Conservation (phyloP, 2,888 invertebrate species). For the Rugalucina vietnamica region DNA sequence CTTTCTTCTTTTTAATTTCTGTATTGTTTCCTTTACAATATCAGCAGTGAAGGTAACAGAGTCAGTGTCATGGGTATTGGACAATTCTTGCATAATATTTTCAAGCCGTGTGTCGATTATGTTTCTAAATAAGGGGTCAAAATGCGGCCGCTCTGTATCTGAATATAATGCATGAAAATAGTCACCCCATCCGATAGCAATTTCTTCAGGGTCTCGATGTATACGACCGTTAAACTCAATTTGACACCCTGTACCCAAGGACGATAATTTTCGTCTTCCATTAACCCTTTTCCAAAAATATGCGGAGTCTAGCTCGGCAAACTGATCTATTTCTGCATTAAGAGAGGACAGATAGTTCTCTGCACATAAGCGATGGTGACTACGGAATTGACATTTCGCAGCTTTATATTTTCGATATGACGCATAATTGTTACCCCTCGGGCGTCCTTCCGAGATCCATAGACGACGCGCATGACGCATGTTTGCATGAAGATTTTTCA, state of each 20-base stretch:
- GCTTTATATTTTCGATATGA: background rate
- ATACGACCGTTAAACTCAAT: slow-evolving; percentile 2
- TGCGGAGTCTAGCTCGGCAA: background rate
- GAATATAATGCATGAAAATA: slow-evolving; percentile 17
- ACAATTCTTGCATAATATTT: background rate
- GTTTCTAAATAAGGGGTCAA: background rate
- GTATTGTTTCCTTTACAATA: background rate
- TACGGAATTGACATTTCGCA: background rate
- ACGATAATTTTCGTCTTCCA: background rate
- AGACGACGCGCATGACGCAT: background rate
- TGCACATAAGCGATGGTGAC: background rate
- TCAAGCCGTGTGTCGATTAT: background rate
- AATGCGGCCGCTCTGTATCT: background rate
- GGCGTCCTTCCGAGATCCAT: background rate
- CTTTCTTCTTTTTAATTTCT: background rate
- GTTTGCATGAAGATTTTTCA: background rate
- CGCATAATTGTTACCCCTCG: background rate
- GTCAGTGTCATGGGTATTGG: background rate
- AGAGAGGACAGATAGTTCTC: background rate
- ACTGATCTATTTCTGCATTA: slow-evolving; percentile 6
- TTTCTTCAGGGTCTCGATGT: background rate
- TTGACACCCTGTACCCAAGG: background rate
- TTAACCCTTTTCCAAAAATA: slow-evolving; percentile 18
- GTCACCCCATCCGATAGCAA: slow-evolving; percentile 2
- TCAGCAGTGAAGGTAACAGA: background rate